Base-by-base conservation (phyloP, 2,113 vertebrate genomes). In the Albula goreensis region DNA sequence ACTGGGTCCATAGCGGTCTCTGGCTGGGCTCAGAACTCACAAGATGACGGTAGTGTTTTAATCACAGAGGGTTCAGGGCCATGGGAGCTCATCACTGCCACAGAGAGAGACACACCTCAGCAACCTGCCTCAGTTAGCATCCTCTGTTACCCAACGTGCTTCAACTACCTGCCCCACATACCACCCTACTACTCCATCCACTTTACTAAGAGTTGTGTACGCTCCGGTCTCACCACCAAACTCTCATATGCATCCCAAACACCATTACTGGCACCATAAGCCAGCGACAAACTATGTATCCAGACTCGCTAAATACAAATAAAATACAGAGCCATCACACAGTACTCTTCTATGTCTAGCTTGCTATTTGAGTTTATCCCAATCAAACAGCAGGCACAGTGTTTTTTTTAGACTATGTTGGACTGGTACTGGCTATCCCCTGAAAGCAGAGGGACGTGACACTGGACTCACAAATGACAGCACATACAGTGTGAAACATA, bases 51-150 rank as follows among this genome's bases (percentile, higher is more conserved):
- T 79, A 89, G 53, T 83, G 13, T 50, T 89, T 86, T 90, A 92
- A 93, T 94, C 91, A 93, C 78, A 84, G 88, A 81, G 82, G 17
- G 17, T 80, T 95, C 90, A 90, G 90, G 85, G 93, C 92, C 90
- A 93, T 93, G 92, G 92, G 91, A 90, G 91, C 80, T 93, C 90
- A 92, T 92, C 92, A 92, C 86, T 50, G 92, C 90, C 91, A 82
- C 50, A 7, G 60, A 82, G 86, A 91, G 83, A 85, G 84, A 25
- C 63, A 80, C 66, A 78, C 8, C 5, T 85, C 3, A 41, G 56
- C 86, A 60, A 12, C 48, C 74, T 19, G 66, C 81, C 81, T 81
- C 60, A 88, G 17, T 22, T 66, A 80, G 84, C 63, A 41, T 41
- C 31, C 31, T 41, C 31, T 41, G 31, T 41, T 41, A 41, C 31